Base-by-base conservation (phyloP, 2,888 invertebrate genomes). In the Lamellibrachia satsuma region DNA sequence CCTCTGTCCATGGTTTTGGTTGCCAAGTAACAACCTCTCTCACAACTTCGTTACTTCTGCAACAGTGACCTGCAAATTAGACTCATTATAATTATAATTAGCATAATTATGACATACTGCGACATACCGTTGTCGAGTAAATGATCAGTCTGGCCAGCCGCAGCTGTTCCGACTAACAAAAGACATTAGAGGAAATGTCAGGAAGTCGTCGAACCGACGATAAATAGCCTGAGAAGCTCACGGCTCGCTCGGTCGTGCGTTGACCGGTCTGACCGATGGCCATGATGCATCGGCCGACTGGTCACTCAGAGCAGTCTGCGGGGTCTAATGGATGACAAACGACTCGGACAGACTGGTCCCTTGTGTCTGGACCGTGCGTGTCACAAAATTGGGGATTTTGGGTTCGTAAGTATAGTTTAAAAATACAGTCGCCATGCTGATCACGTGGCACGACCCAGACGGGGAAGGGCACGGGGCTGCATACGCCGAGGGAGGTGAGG, bases 161-260 rank as follows among this genome's bases (percentile, higher is more conserved):
- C 75, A 75, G 75, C 75, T 75, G 75, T 75, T 75, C n/a, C 22
- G 75, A 75, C 75, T 75, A 75, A 75, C 75, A 22, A 75, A 75
- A 75, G 75, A 75, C 75, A 75, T 75, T 75, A 75, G 75, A 75
- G 75, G 22, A 75, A 75, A 75, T 75, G 75, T 75, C 75, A 75
- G 75, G 75, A 75, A 75, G 75, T 75, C 75, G 75, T 22, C 75
- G 75, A 15, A 2, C 15, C 75, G 75, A 75, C 75, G 75, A 75
- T 75, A 75, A 75, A 75, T 75, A n/a, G n/a, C 75, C 75, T 4
- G 75, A 75, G 75, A 75, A 75, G 75, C 75, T n/a, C 75, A 39
- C 75, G 75, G n/a, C 75, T 75, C 75, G 22, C 22, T 22, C 22
- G 75, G 22, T n/a, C n/a, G 15, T 75, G n/a, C 22, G 22, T 22